Percentiles rank a stretch among this genome's conserved stretches.
Conservation (phyloP, 92 coral and sea anemone genomes). For the Bergia sp. region DNA sequence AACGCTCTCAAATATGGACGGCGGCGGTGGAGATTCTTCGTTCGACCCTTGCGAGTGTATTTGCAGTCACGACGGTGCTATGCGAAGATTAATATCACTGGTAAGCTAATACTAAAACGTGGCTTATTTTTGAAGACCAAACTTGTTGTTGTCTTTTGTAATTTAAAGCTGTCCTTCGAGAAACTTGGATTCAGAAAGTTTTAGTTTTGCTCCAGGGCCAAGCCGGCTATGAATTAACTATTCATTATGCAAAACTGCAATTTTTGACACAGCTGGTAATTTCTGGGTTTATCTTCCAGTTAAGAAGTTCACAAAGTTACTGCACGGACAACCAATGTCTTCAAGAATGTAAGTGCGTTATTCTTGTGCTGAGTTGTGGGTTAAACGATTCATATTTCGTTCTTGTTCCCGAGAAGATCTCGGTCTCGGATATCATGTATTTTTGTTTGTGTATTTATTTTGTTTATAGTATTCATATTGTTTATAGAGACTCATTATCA, state of each 20-base stretch:
- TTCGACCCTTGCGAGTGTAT: conserved; percentile 99
- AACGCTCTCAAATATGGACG: conserved; percentile 69
- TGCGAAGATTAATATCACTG: conserved; percentile 95
- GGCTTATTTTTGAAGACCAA: neutral
- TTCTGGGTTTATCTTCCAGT: conserved; percentile 57
- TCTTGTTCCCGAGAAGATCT: no score
- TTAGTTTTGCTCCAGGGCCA: neutral
- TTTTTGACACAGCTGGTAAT: neutral
- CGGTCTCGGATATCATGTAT: neutral
- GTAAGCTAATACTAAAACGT: conserved; percentile 59
- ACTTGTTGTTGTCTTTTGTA: conserved; percentile 2
- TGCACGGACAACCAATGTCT: conserved; percentile 97
- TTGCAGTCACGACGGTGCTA: conserved; percentile 96
- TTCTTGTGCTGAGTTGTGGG: no score
- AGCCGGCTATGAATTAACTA: neutral
- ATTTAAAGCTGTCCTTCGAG: conserved; percentile 7
- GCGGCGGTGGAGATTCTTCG: conserved; percentile 80
- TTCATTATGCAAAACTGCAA: conserved; percentile 10
- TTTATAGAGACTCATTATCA: neutral
- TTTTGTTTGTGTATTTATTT: conserved; percentile 23
- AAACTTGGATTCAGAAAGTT: neutral
- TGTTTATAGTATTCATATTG: neutral
- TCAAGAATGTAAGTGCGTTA: conserved; percentile 84
- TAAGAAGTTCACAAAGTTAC: conserved; percentile 93
- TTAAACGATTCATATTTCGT: no score